These are phyloP conservation scores for Momotus momota DNA, from an alignment of 2,797 vertebrate genomes.

Conservation along the genomic window DNA sequence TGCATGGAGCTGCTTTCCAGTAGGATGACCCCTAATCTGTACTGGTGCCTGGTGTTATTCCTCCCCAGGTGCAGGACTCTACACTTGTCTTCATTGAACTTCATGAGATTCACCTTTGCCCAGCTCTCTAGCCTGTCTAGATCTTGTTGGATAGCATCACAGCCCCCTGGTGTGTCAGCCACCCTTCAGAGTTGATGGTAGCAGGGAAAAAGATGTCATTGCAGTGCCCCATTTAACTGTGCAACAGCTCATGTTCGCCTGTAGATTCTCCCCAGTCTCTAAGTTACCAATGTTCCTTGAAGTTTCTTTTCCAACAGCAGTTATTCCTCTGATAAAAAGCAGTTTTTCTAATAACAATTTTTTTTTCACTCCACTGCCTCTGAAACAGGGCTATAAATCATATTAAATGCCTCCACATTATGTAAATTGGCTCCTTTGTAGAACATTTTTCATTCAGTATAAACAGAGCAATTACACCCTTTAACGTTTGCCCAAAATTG, in stretches of 20 bases:
- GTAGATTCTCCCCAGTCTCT: neutral
- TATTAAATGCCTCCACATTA: slow-evolving; percentile 36
- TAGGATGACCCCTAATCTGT: no score
- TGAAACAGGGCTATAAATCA: slow-evolving; percentile 50
- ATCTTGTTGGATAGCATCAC: no score
- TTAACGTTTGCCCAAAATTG: neutral
- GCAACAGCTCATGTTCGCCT: fast-evolving
- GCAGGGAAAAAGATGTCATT: neutral
- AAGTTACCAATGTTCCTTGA: neutral
- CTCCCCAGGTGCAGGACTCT: no score
- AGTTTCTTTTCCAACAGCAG: neutral
- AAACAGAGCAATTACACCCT: slow-evolving; percentile 28
- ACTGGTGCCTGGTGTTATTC: no score
- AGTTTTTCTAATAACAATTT: neutral
- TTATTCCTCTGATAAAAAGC: slow-evolving; percentile 12
- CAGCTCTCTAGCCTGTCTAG: no score
- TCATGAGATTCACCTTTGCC: no score
- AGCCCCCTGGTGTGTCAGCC: no score
- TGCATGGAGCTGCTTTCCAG: no score
- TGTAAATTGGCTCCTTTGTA: slow-evolving; percentile 38
- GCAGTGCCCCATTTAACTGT: neutral
- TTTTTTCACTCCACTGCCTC: slow-evolving; percentile 14
- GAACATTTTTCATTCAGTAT: slow-evolving; percentile 37
- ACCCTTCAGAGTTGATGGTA: no score
- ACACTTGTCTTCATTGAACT: no score